Evolutionary conservation across 2,797 vertebrate genomes (phyloP).

Genomic region (Dryobates pubescens): DNA sequence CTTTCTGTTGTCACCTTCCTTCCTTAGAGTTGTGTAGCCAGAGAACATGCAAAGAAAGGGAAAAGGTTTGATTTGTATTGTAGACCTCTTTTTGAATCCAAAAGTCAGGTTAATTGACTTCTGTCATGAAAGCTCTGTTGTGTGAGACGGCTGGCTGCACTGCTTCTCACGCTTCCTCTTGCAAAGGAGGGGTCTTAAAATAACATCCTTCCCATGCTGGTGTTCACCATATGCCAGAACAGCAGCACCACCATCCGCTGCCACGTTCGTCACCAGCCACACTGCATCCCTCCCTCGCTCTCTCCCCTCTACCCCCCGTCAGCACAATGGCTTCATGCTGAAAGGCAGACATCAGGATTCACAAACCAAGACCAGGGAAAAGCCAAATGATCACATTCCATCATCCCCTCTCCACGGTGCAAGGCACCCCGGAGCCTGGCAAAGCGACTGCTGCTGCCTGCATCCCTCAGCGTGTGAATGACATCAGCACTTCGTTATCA

Average conservation of each 20-base stretch:
- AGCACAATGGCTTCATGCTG: not conserved
- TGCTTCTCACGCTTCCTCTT: not conserved
- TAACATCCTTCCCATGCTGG: not conserved
- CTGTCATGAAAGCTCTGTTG: not conserved
- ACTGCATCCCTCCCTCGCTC: not conserved
- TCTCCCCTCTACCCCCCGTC: not conserved
- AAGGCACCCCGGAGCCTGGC: not conserved
- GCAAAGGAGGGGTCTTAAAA: conserved; percentile 28
- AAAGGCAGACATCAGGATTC: not conserved
- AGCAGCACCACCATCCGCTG: not conserved
- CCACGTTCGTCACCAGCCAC: not conserved
- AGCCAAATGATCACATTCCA: not conserved
- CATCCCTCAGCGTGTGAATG: not conserved
- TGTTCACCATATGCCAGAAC: conserved; percentile 4
- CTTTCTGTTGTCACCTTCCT: not conserved
- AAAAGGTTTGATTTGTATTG: no score
- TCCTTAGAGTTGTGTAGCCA: not conserved
- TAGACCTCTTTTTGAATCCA: not conserved
- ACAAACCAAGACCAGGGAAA: not conserved
- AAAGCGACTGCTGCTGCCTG: not conserved
- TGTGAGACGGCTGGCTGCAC: not conserved
- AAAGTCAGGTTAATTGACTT: not conserved
- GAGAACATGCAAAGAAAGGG: not conserved
- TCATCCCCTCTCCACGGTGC: not conserved
- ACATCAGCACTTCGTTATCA: not conserved